phyloP scores from a whole-genome alignment of 2,797 vertebrate genomes.

The Hippopotamyrus pictus region DNA sequence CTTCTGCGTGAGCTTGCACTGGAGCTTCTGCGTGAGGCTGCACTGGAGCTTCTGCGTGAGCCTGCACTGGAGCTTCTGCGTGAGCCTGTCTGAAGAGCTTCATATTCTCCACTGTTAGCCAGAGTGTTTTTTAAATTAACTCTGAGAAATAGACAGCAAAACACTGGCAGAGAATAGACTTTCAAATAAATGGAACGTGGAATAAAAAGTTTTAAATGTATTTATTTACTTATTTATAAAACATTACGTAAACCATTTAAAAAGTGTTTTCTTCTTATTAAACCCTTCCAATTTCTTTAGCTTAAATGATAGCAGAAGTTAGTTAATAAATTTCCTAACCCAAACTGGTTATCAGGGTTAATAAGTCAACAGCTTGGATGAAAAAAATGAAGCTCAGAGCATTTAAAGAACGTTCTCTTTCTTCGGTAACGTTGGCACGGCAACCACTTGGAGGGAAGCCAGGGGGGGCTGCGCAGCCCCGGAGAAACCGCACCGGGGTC shows the following conservation, averaged over 20 bases:
- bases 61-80: neutral
- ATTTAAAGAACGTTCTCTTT: conserved; percentile 41
- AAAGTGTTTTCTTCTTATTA: neutral
- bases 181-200: neutral
- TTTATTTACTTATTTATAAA: neutral
- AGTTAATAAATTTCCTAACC: neutral
- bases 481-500: conserved; percentile 50
- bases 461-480: conserved; percentile 57
- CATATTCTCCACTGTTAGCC: neutral
- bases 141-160: neutral
- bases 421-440: conserved; percentile 59
- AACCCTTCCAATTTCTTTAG: neutral
- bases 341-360: conserved; percentile 1
- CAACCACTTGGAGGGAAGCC: conserved; percentile 45
- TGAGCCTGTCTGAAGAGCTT: neutral
- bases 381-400: conserved; percentile 25
- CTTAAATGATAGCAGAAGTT: neutral
- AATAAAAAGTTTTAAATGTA: neutral
- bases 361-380: conserved; percentile 33
- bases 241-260: neutral
- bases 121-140: neutral
- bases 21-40: neutral
- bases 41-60: neutral
- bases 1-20: too few relatives aligned
- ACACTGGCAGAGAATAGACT: neutral